Base-by-base conservation (phyloP, 2,888 invertebrate genomes). In the Cantharis rufa region DNA sequence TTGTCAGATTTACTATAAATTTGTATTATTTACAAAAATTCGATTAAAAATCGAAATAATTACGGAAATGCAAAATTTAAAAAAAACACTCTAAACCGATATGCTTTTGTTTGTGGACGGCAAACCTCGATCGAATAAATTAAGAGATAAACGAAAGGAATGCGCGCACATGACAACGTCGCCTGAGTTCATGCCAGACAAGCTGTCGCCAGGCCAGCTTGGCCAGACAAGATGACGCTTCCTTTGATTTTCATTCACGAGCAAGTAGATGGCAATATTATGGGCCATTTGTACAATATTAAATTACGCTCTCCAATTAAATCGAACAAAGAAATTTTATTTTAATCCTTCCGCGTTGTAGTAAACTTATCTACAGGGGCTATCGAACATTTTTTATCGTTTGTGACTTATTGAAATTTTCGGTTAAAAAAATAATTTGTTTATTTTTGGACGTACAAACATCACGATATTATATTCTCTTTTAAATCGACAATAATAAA, bases 151-250 rank as follows among this genome's bases (percentile, higher is more conserved):
- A 77, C 32, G 76, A 80, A 79, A 82, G 87, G 87, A 87, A 88
- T 91, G 90, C 84, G 90, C 86, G 86, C 85, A 86, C 84, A 82
- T 89, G 93, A 91, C 94, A 94, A 92, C 94, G 88, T 81, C 87
- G 93, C 91, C 87, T 86, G 81, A 89, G 92, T 92, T 93, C 93
- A 93, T 91, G 93, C 94, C 94, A 95, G 95, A 95, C 95, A 95
- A 94, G 94, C 94, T 95, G 95, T 95, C 95, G 95, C 95, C 95
- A 92, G 93, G 91, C 93, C 91, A 90, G 92, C 91, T 91, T 92
- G 91, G 91, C 93, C 92, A 93, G 94, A 94, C 93, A 93, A 90
- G 91, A 91, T 93, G 93, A 93, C 93, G 92, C 91, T 91, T 89
- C 80, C 81, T 79, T 76, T 80, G 74, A 79, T 80, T 82, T 81